These are phyloP conservation scores for Parapsyche elsis DNA, from an alignment of 1,140 invertebrate genomes.

Conservation along the genomic window DNA sequence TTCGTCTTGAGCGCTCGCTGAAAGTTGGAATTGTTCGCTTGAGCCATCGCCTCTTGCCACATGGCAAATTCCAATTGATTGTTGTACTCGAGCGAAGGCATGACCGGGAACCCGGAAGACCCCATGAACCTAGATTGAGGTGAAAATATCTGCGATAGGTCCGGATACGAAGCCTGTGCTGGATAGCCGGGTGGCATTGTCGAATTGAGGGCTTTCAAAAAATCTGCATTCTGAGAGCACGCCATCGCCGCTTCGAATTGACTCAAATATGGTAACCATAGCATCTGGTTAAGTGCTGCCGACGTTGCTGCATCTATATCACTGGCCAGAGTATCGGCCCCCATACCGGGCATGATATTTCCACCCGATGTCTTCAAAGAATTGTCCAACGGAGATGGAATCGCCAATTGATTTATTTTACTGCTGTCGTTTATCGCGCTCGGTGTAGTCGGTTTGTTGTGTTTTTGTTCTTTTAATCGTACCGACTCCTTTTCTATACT, in stretches of 20 bases:
- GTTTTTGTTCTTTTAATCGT: constrained; percentile 41
- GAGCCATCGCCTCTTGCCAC: constrained; percentile 74
- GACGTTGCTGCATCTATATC: constrained; percentile 75
- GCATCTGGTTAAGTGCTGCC: constrained; percentile 75
- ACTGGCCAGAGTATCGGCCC: constrained; percentile 66
- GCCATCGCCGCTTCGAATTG: constrained; percentile 69
- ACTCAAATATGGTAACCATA: constrained; percentile 76
- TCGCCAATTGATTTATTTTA: not conserved
- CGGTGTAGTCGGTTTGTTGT: constrained; percentile 37
- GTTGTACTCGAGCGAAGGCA: constrained; percentile 68
- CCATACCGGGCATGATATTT: constrained; percentile 27
- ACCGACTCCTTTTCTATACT: constrained; percentile 58
- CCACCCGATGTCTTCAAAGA: not conserved
- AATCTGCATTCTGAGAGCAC: constrained; percentile 65
- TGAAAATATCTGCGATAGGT: constrained; percentile 67
- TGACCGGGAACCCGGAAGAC: constrained; percentile 64
- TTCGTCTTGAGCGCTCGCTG: constrained; percentile 59
- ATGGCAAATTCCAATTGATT: constrained; percentile 73
- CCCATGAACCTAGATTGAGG: constrained; percentile 61
- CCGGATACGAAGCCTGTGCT: constrained; percentile 62
- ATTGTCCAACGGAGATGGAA: not conserved
- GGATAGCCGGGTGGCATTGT: constrained; percentile 62
- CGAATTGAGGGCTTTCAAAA: constrained; percentile 65
- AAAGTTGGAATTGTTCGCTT: constrained; percentile 64
- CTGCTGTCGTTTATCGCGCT: not conserved